Evolutionary conservation across 1,140 invertebrate species (phyloP).

Genomic region (Diabrotica virgifera): DNA sequence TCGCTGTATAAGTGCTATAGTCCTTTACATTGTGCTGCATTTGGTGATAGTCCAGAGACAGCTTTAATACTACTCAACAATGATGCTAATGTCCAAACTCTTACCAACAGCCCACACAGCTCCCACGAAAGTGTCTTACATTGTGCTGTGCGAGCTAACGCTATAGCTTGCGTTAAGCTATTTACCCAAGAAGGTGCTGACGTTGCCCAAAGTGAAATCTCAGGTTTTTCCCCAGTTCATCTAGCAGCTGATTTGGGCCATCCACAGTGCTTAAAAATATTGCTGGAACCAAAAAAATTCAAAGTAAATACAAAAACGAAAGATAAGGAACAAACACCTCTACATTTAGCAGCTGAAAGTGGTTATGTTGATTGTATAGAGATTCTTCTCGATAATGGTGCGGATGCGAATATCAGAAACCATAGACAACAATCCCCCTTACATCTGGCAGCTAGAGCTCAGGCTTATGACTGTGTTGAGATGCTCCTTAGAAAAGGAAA

Average conservation of each 20-base stretch:
- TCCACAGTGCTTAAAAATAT: conserved; percentile 62
- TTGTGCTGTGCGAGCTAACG: conserved; percentile 71
- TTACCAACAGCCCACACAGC: conserved; percentile 56
- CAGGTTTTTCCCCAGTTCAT: conserved; percentile 73
- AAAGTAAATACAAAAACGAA: conserved; percentile 61
- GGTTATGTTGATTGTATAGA: conserved; percentile 71
- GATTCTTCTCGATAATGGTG: conserved; percentile 68
- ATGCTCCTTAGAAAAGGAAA: conserved; percentile 66
- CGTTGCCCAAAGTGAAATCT: conserved; percentile 65
- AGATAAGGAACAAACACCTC: conserved; percentile 68
- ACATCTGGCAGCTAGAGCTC: conserved; percentile 71
- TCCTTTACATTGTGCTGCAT: conserved; percentile 77
- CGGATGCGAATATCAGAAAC: conserved; percentile 68
- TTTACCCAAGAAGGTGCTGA: conserved; percentile 68
- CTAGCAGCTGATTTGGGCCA: conserved; percentile 73
- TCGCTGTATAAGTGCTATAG: conserved; percentile 64
- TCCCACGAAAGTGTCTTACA: conserved; percentile 75
- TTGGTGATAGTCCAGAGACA: conserved; percentile 71
- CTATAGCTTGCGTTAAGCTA: conserved; percentile 68
- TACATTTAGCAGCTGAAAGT: conserved; percentile 78
- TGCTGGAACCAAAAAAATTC: conserved; percentile 64
- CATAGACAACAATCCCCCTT: conserved; percentile 73
- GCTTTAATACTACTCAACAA: conserved; percentile 67
- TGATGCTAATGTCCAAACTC: conserved; percentile 56
- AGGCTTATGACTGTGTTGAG: conserved; percentile 75